These are phyloP conservation scores for Drosophila carrolli DNA, from an alignment of 1,140 invertebrate genomes.

Conservation along the genomic window DNA sequence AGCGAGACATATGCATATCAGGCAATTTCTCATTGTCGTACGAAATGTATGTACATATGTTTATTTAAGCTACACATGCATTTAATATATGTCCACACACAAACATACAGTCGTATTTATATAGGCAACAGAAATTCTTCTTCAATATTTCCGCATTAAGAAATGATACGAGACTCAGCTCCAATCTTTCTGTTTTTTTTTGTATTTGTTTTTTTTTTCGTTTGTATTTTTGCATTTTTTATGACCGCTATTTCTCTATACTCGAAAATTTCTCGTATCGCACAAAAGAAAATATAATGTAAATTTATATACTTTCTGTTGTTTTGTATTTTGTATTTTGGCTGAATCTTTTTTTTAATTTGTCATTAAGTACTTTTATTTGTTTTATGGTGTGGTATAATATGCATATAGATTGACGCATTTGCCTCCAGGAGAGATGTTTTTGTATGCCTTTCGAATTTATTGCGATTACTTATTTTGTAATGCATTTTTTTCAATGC, in stretches of 20 bases:
- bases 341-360: slow-evolving; percentile 51
- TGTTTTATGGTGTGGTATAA: slow-evolving; percentile 47
- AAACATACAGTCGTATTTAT: slow-evolving; percentile 19
- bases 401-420: slow-evolving; percentile 68
- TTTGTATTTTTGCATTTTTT: slow-evolving; percentile 38
- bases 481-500: slow-evolving; percentile 21
- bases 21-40: slow-evolving; percentile 59
- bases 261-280: slow-evolving; percentile 39
- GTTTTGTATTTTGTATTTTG: slow-evolving; percentile 22
- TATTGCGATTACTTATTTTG: slow-evolving; percentile 34
- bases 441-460: slow-evolving; percentile 35
- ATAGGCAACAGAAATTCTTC: slow-evolving; percentile 58
- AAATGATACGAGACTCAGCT: slow-evolving; percentile 56
- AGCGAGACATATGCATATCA: slow-evolving; percentile 35
- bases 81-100: slow-evolving; percentile 26
- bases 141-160: slow-evolving; percentile 79
- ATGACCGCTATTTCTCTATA: slow-evolving; percentile 52
- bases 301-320: slow-evolving; percentile 24
- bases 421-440: slow-evolving; percentile 62
- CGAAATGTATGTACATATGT: slow-evolving; percentile 39
- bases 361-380: slow-evolving; percentile 59
- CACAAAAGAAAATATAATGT: slow-evolving; percentile 63
- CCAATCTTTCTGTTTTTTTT: slow-evolving; percentile 16
- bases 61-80: slow-evolving; percentile 57
- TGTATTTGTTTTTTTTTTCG: slow-evolving; percentile 11